phyloP scores from a whole-genome alignment of 2,888 invertebrate genomes.

The Nephrocerus scutellatus region DNA sequence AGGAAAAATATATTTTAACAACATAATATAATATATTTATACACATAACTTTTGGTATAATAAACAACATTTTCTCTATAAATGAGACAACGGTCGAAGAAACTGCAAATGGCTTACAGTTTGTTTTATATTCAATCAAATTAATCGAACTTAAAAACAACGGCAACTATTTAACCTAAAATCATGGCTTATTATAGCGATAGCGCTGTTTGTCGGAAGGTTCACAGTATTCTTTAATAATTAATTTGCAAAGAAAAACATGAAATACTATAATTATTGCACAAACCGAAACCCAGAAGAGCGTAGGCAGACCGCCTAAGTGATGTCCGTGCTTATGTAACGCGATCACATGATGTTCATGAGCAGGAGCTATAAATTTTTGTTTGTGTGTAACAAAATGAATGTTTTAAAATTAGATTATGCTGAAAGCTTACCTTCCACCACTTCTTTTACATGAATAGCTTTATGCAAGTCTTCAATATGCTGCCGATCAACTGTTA shows the following conservation, averaged over 20 bases:
- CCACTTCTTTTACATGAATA: constrained; percentile 79
- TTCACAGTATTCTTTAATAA: constrained; percentile 83
- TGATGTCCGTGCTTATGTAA: constrained; percentile 86
- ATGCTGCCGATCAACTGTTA: constrained; percentile 82
- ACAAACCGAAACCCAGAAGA: constrained; percentile 88
- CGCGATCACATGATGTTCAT: constrained; percentile 84
- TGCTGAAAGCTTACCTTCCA: constrained; percentile 49
- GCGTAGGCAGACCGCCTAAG: constrained; percentile 79
- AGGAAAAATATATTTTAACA: too few relatives aligned
- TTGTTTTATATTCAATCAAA: too few relatives aligned
- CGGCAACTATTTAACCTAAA: constrained; percentile 32
- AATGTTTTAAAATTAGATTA: not conserved
- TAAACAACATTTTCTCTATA: too few relatives aligned
- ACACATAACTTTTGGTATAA: too few relatives aligned
- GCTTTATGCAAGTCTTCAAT: constrained; percentile 84
- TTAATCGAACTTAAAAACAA: too few relatives aligned
- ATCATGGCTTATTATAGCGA: constrained; percentile 65
- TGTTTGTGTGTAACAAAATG: constrained; percentile 8
- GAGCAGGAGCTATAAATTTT: constrained; percentile 64
- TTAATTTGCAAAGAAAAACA: constrained; percentile 83
- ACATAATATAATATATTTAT: too few relatives aligned
- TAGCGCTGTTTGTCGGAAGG: constrained; percentile 60
- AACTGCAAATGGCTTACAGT: too few relatives aligned
- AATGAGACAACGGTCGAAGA: too few relatives aligned
- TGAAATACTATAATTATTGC: constrained; percentile 85